Base-by-base conservation (phyloP, 2,888 invertebrate genomes). In the Mellilla xanthometata region DNA sequence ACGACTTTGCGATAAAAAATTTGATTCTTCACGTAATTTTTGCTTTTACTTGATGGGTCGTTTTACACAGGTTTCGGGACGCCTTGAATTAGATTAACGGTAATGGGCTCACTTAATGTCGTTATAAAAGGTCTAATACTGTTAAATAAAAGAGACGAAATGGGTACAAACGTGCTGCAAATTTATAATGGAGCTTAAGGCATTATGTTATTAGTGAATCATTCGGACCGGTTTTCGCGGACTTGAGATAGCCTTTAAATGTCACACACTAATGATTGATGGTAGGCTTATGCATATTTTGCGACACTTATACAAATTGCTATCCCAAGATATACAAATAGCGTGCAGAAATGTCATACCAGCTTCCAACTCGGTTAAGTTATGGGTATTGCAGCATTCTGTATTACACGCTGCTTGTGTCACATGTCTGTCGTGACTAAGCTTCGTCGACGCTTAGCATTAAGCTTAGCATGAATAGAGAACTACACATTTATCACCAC, bases 1-100 rank as follows among this genome's bases (percentile, higher is more conserved):
- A 63, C 63, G 65, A 55, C 54, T 63, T 65, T 65, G 65, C 68
- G 49, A 56, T 66, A 75, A 73, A 50, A 74, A 72, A 55, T 46
- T 60, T 64, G 62, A 68, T 70, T 69, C 58, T 38, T 43, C 52
- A 50, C 60, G 65, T 71, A 68, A 72, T 72, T 71, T 68, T 65
- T 64, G 61, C 62, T 54, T 60, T 44, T 59, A 59, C 61, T 66
- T 73, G 56, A 73, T 68, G 60, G 62, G 56, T 60, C 58, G 57
- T 62, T 69, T 72, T 63, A 65, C 51, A 49, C 43, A 52, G 50
- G 54, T 45, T 52, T 53, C 49, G 40, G 39, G 35, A 38, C 28
- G 30, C 45, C 39, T 51, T 35, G 51, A 54, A 57, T 53, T 54
- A 42, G 41, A 48, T 59, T 55, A 52, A 33, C 46, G 43, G 55